A percentile compares a stretch with the other conserved stretches of the same genome.
These are phyloP conservation scores for Idris sp. DNA, from an alignment of 1,140 invertebrate species.

Conservation along the genomic window DNA sequence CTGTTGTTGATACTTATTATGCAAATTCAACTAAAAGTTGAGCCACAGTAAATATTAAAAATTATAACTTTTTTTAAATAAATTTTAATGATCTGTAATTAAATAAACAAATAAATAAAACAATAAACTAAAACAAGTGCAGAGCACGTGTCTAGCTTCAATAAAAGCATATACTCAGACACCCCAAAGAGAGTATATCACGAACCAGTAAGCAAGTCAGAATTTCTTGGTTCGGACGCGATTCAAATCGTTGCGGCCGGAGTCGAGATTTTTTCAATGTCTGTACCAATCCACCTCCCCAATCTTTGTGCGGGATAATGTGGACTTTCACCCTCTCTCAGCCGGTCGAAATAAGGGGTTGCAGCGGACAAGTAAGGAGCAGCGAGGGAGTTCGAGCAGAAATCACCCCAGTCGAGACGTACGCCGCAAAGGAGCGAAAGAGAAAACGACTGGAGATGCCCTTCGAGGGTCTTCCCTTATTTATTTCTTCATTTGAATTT, in stretches of 20 bases:
- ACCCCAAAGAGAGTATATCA: too few relatives aligned
- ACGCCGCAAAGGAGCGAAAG: conserved; percentile 56
- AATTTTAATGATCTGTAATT: too few relatives aligned
- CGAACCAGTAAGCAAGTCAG: background rate
- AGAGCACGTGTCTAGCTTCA: too few relatives aligned
- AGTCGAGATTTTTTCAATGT: conserved; percentile 64
- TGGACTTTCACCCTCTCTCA: conserved; percentile 65
- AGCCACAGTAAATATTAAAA: too few relatives aligned
- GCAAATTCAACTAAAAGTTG: too few relatives aligned
- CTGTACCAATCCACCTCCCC: conserved; percentile 66
- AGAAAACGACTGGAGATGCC: conserved; percentile 56
- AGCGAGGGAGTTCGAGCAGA: conserved; percentile 63
- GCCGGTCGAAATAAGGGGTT: conserved; percentile 73
- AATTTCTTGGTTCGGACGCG: conserved; percentile 27
- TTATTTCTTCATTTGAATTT: conserved; percentile 79
- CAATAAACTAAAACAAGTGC: too few relatives aligned
- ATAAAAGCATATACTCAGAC: too few relatives aligned
- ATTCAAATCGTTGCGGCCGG: conserved; percentile 42
- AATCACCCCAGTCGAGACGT: conserved; percentile 63
- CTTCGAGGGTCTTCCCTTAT: conserved; percentile 74
- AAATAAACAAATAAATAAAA: too few relatives aligned
- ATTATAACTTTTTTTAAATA: too few relatives aligned
- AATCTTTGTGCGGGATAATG: conserved; percentile 65
- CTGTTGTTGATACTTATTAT: too few relatives aligned
- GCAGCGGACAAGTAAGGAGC: conserved; percentile 72